Conservation (phyloP, 2,888 invertebrate genomes). For the Brachypalpus laphriformis region DNA sequence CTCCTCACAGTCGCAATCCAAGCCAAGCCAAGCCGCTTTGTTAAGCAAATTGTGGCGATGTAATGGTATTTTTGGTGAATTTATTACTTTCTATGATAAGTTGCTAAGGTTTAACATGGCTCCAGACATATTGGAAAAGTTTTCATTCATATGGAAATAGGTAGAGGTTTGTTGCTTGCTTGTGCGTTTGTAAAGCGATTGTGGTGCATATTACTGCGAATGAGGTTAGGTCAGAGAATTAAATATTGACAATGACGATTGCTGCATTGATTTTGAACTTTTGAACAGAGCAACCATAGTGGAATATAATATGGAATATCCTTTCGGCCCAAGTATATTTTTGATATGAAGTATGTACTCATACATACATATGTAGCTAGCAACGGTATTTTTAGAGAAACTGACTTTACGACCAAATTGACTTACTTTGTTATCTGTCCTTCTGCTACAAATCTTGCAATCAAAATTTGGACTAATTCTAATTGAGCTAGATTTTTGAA, state of each 20-base stretch:
- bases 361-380: too few species aligned
- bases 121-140: conserved; percentile 12
- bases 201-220: neutral
- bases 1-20: too few species aligned
- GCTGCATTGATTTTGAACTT: neutral
- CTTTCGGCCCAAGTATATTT: too few species aligned
- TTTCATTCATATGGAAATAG: neutral
- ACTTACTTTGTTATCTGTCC: too few species aligned
- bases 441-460: too few species aligned
- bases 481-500: too few species aligned
- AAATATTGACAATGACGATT: neutral
- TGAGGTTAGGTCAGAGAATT: neutral
- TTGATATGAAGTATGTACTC: too few species aligned
- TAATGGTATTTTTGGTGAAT: conserved; percentile 12
- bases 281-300: too few species aligned
- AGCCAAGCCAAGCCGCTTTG: conserved; percentile 13
- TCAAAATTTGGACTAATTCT: too few species aligned
- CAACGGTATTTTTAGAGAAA: too few species aligned
- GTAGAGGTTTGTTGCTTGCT: neutral
- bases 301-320: too few species aligned
- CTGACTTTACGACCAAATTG: too few species aligned
- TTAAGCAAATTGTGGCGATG: conserved; percentile 33
- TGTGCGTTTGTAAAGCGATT: neutral
- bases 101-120: conserved; percentile 8
- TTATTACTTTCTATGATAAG: conserved; percentile 18